These are phyloP conservation scores for Macrobrachium rosenbergii DNA, from an alignment of 1,140 invertebrate species.

Conservation along the genomic window DNA sequence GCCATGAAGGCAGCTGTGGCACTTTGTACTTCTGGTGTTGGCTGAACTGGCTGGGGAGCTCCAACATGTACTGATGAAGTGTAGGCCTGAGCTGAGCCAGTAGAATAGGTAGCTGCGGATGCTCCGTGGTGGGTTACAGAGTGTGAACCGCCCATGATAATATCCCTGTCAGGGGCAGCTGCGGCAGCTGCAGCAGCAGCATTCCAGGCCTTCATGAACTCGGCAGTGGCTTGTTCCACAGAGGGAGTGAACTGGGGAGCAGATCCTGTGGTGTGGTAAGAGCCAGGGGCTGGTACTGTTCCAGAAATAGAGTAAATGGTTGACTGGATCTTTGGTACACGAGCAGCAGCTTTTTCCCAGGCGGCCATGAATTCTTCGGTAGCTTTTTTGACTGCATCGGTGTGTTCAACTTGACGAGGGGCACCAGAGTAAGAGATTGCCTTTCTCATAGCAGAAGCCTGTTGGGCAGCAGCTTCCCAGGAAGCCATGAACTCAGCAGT, in stretches of 20 bases:
- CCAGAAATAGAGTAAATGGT: constrained; percentile 33
- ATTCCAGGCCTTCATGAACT: constrained; percentile 35
- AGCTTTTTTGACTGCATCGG: constrained; percentile 30
- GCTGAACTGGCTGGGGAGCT: neutral
- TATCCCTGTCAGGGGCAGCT: constrained; percentile 43
- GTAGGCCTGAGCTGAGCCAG: neutral
- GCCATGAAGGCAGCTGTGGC: constrained; percentile 48
- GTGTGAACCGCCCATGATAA: constrained; percentile 29
- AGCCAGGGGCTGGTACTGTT: neutral
- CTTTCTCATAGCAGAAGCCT: constrained; percentile 3
- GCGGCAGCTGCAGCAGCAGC: constrained; percentile 36
- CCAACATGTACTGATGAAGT: neutral
- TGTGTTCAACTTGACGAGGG: constrained; percentile 1
- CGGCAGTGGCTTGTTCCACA: constrained; percentile 15
- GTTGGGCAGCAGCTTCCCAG: constrained; percentile 33
- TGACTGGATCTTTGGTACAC: constrained; percentile 23
- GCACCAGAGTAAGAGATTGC: neutral
- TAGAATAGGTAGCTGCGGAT: constrained; percentile 8
- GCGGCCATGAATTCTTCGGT: constrained; percentile 31
- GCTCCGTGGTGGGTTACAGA: neutral
- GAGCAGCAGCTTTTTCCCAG: constrained; percentile 33
- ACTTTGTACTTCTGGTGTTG: constrained; percentile 31
- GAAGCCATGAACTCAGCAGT: constrained; percentile 23
- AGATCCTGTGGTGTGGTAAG: neutral
- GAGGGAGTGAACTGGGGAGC: constrained; percentile 28